These are phyloP conservation scores for Drosophila rhopaloa DNA, from an alignment of 1,140 invertebrate genomes.

Conservation along the genomic window DNA sequence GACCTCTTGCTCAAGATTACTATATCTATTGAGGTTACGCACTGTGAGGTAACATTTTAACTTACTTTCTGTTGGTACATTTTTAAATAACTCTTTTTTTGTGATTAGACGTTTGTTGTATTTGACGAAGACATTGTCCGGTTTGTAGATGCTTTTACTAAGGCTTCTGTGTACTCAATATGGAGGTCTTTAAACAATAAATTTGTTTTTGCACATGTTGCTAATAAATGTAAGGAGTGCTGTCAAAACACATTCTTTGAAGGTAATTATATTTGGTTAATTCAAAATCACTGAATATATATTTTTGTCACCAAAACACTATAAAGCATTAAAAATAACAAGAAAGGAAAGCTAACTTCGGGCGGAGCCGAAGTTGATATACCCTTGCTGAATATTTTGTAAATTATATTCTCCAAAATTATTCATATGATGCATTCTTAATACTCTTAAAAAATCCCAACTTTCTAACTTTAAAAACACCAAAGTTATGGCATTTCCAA, in stretches of 20 bases:
- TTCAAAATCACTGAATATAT: no score
- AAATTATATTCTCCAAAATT: no score
- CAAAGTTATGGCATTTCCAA: no score
- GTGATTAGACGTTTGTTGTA: slow-evolving; percentile 58
- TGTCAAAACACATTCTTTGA: slow-evolving; percentile 55
- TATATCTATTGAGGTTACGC: slow-evolving; percentile 65
- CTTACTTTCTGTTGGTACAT: background rate
- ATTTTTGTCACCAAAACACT: no score
- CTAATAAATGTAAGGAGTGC: slow-evolving; percentile 8
- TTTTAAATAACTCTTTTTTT: background rate
- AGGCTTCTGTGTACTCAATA: slow-evolving; percentile 68
- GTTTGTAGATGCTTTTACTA: slow-evolving; percentile 62
- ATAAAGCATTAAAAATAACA: no score
- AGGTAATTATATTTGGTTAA: slow-evolving; percentile 38
- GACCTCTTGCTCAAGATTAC: slow-evolving; percentile 58
- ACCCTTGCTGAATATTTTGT: no score
- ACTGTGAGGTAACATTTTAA: slow-evolving; percentile 59
- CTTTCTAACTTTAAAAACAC: no score
- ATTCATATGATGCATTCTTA: no score
- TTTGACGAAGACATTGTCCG: slow-evolving; percentile 56
- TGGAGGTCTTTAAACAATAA: slow-evolving; percentile 73
- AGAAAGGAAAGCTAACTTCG: no score
- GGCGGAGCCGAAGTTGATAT: no score
- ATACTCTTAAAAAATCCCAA: no score
- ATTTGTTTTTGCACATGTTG: slow-evolving; percentile 64